Conservation (phyloP, 1,140 invertebrate species). For the Chymomyza costata region DNA sequence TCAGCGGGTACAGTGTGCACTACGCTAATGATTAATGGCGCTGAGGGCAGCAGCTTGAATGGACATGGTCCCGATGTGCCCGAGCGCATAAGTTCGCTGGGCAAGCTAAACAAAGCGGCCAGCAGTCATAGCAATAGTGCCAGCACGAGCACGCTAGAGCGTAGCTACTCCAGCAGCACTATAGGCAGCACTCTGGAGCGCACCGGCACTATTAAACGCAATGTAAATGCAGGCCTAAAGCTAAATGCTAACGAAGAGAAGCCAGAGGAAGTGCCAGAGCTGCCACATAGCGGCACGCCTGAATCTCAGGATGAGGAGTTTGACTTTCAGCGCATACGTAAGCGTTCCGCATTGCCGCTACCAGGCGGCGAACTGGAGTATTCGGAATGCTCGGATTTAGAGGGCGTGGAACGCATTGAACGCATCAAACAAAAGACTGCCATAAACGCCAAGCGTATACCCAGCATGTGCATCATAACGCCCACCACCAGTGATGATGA, state of each 20-base stretch:
- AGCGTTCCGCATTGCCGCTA: conserved; percentile 35
- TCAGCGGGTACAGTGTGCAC: conserved; percentile 92
- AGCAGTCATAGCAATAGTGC: conserved; percentile 64
- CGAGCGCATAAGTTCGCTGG: conserved; percentile 84
- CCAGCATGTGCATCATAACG: conserved; percentile 94
- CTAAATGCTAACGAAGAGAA: conserved; percentile 5
- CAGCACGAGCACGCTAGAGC: conserved; percentile 78
- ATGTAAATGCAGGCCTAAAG: conserved; percentile 49
- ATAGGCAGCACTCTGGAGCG: conserved; percentile 77
- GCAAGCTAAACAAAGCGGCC: conserved; percentile 74
- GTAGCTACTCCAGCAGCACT: conserved; percentile 78
- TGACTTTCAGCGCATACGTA: conserved; percentile 26
- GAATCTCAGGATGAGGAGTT: conserved; percentile 30
- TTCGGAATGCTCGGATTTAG: conserved; percentile 89
- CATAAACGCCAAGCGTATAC: conserved; percentile 90
- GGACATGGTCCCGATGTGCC: conserved; percentile 81
- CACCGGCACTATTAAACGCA: conserved; percentile 78
- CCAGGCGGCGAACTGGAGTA: conserved; percentile 76
- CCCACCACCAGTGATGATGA: conserved; percentile 92
- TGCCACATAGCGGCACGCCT: conserved; percentile 54
- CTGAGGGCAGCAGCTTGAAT: conserved; percentile 15
- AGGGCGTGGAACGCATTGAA: conserved; percentile 89
- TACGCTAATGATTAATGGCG: conserved; percentile 78
- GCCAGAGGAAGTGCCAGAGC: conserved; percentile 57
- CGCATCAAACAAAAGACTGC: conserved; percentile 89